Evolutionary conservation across 2,888 invertebrate species (phyloP), one percentile per base, ranked within the genome.

Genomic region (Hemithea aestivaria): DNA sequence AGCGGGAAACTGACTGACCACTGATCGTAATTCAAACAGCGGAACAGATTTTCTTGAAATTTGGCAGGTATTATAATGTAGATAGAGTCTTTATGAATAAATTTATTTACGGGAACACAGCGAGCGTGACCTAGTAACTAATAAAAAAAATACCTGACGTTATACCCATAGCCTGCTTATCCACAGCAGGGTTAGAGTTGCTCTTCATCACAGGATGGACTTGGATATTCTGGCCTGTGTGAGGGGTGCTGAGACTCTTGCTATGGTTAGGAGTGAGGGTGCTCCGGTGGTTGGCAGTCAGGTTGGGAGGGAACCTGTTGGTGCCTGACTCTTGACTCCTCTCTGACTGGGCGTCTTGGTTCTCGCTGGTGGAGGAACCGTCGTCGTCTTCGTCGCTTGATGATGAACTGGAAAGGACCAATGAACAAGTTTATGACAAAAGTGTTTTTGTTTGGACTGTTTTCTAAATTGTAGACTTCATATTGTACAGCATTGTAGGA

Each of bases 301-400:
- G 48, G 31, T 54, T 68, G 46, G 58, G 50, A 29, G 71, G 73
- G 1, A 76, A 53, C 0, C 74, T 71, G 10, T 65, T 60, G 12
- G 60, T 64, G n/a, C 68, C 70, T 0, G 79, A 80, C 22, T 81
- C 83, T 21, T 83, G 81, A 29, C 80, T 78, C 6, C 75, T 49
- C 40, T 83, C 84, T 0, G 81, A 80, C 12, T 72, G 73, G 0
- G 81, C 83, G 45, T 82, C 85, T 32, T 78, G 78, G 53, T 82
- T 84, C 52, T 88, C 87, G 44, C 85, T 87, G 11, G 78, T 74
- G 1, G 84, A 83, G 0, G 87, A 85, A 1, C 88, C 90, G 35
- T 88, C 88, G 51, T 90, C 91, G 34, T 89, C 90, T 40, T 91
- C 91, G 27, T 92, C 92, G 58, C 92, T 92, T 37, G 92, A 92